Conservation (phyloP, 2,113 vertebrate genomes). For the Myotis yumanensis region DNA sequence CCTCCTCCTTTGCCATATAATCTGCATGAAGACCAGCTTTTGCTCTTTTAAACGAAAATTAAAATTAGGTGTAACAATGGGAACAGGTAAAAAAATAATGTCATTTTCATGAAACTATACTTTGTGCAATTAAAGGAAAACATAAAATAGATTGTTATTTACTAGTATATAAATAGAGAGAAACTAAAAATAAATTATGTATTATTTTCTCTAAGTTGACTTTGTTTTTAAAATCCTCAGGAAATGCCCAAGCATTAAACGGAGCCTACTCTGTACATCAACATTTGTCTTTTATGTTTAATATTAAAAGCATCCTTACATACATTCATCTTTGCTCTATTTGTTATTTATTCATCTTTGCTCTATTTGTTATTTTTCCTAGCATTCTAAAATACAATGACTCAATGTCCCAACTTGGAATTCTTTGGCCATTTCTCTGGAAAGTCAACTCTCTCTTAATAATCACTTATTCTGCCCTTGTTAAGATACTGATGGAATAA, state of each 20-base stretch:
- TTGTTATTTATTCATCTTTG: not conserved
- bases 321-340: not conserved
- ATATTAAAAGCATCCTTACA: not conserved
- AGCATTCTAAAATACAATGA: not conserved
- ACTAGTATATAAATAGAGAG: not conserved
- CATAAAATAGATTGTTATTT: not conserved
- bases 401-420: not conserved
- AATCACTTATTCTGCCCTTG: not conserved
- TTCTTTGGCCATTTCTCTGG: not conserved
- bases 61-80: not conserved
- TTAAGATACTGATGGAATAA: not conserved
- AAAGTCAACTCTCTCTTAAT: not conserved
- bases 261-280: not conserved
- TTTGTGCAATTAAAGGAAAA: not conserved
- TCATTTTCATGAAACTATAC: not conserved
- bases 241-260: not conserved
- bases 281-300: not conserved
- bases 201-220: not conserved
- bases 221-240: constrained; percentile 3
- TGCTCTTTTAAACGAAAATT: not conserved
- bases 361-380: fast-evolving
- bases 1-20: not conserved
- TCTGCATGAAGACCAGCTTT: not conserved
- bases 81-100: not conserved
- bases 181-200: not conserved